Conservation (phyloP, 2,113 vertebrate genomes). For the Bubo bubo region DNA sequence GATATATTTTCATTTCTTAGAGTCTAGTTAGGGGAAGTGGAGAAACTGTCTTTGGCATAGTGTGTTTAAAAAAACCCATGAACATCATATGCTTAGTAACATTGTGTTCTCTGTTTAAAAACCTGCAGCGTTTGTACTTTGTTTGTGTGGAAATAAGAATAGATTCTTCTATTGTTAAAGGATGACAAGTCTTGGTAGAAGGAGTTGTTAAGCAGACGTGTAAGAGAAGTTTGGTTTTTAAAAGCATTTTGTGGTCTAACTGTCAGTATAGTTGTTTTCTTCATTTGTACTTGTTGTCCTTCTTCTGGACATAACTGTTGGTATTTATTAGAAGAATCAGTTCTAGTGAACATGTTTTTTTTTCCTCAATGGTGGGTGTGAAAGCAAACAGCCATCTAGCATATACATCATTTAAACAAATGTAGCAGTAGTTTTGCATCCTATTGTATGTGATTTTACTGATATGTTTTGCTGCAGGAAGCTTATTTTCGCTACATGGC, state of each 20-base stretch:
- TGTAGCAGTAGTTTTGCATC: neutral
- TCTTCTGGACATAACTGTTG: neutral
- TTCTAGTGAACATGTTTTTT: slow-evolving; percentile 4
- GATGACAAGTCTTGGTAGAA: neutral
- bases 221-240: neutral
- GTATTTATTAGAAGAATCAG: slow-evolving; percentile 14
- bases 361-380: slow-evolving; percentile 38
- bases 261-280: neutral
- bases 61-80: neutral
- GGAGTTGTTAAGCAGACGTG: neutral
- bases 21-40: neutral
- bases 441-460: slow-evolving; percentile 51
- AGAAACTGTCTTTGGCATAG: neutral
- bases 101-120: neutral
- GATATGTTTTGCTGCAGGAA: slow-evolving; percentile 90
- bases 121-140: neutral
- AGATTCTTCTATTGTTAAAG: neutral
- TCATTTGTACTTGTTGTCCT: slow-evolving; percentile 16
- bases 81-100: neutral
- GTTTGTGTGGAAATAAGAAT: neutral
- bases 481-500: slow-evolving; percentile 99
- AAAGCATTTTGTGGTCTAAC: slow-evolving; percentile 7
- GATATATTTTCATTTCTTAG: neutral
- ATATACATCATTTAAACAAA: neutral
- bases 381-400: slow-evolving; percentile 28